phyloP scores from a whole-genome alignment of 1,140 invertebrate species.

The Meloidogyne exigua region DNA sequence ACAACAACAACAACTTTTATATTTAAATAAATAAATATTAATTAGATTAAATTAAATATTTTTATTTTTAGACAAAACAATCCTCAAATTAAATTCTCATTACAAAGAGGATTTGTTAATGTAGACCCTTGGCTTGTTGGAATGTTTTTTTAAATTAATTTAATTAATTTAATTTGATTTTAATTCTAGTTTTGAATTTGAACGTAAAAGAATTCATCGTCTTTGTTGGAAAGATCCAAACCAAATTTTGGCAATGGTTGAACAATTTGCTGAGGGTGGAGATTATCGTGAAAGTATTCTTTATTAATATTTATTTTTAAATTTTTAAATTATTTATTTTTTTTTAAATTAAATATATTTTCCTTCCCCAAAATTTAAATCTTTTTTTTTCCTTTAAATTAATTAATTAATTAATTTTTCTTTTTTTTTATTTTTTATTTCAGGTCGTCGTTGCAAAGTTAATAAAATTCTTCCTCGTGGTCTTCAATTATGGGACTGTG shows the following conservation, averaged over 20 bases:
- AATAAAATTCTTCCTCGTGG: constrained; percentile 53
- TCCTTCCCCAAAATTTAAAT: background rate
- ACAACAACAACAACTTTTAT: too few species aligned
- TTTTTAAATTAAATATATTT: background rate
- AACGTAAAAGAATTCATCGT: constrained; percentile 46
- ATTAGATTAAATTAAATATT: background rate
- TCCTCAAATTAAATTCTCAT: constrained; percentile 52
- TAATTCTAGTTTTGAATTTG: constrained; percentile 46
- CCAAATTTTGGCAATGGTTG: constrained; percentile 57
- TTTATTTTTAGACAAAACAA: constrained; percentile 54
- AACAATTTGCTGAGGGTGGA: constrained; percentile 58
- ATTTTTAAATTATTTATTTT: background rate
- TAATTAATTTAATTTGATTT: background rate
- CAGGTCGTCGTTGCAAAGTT: constrained; percentile 52
- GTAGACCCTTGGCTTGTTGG: constrained; percentile 61
- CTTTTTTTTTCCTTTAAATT: constrained; percentile 7
- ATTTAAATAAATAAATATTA: too few species aligned
- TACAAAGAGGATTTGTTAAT: constrained; percentile 43
- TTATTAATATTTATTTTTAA: background rate
- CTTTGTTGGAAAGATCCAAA: constrained; percentile 43
- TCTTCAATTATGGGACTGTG: constrained; percentile 53
- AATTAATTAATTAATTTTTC: too few species aligned
- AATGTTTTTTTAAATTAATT: constrained; percentile 37
- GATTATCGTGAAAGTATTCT: constrained; percentile 47
- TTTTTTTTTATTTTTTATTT: too few species aligned